Evolutionary conservation across 2,797 vertebrate species (phyloP).

Genomic region (Poeciliopsis presidionis): DNA sequence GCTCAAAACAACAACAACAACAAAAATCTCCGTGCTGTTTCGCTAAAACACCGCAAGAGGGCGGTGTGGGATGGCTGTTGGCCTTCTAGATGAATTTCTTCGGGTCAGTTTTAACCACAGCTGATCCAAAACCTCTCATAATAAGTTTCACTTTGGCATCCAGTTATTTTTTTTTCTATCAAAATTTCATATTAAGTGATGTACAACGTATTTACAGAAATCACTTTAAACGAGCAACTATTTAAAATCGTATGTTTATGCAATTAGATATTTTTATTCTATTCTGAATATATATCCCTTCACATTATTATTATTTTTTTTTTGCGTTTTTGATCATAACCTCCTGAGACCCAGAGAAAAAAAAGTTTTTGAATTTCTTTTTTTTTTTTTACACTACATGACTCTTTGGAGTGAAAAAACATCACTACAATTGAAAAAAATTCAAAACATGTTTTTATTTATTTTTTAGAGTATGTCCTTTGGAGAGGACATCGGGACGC

Average conservation of each 20-base stretch:
- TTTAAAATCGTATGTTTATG: neutral
- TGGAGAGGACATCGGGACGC: too few relatives aligned
- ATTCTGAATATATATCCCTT: neutral
- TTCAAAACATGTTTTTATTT: too few relatives aligned
- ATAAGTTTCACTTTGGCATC: neutral
- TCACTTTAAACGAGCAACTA: neutral
- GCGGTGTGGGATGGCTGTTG: slow-evolving; percentile 49
- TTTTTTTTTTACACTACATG: too few relatives aligned
- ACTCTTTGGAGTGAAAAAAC: too few relatives aligned
- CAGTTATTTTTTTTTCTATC: neutral
- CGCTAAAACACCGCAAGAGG: slow-evolving; percentile 43
- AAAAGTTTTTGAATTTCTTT: too few relatives aligned
- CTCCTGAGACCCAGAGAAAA: too few relatives aligned
- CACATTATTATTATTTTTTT: neutral
- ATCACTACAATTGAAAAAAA: too few relatives aligned
- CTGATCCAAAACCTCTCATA: neutral
- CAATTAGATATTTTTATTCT: neutral
- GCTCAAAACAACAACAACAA: neutral
- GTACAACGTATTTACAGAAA: neutral
- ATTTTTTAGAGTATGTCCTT: too few relatives aligned
- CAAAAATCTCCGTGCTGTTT: slow-evolving; percentile 19
- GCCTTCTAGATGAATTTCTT: neutral
- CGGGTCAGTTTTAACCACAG: neutral
- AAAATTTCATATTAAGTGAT: neutral
- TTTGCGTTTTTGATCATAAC: neutral